Evolutionary conservation across 2,113 vertebrate species (phyloP), one percentile per base, ranked within the genome.

Genomic region (Lepisosteus osseus): DNA sequence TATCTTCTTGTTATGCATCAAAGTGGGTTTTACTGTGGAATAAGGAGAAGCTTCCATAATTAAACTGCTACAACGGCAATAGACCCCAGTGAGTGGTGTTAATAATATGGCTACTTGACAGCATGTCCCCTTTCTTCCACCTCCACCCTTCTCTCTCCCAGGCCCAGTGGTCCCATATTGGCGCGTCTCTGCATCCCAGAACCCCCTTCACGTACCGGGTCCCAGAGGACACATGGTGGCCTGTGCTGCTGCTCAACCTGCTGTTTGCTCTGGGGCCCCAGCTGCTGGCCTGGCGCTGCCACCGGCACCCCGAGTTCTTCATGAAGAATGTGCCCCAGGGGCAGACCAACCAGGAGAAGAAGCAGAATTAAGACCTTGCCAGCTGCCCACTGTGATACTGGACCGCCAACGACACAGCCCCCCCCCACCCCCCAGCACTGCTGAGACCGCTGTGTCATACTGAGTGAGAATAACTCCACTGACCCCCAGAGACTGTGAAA

Each of bases 131-230:
- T 41, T 65, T 29, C 29, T n/a, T 65, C 13, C 45, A 14, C 3
- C 40, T 43, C 41, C 65, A 3, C 63, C 3, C 12, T 9, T 61
- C 47, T 61, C 3, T 41, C 71, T 67, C 0, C 29, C 83, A 95
- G 95, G 94, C 93, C 2, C 96, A 97, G 83, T 96, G 95, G 89
- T 77, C 89, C 4, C 94, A 97, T 73, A 73, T 95, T 3, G 93
- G 94, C 0, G 93, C 90, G 0, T 95, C 94, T 2, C 81, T 94
- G 67, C 95, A 98, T 72, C 3, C 80, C 29, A 91, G 90, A 9
- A 97, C 95, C 0, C 80, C 91, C 0, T 92, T 93, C 73, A 92
- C 90, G 0, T 96, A 93, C 83, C 93, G 91, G 0, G 91, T 94
- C 65, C 95, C 95, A 0, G 85, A 85, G 7, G 90, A 93, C 0